A percentile compares a stretch with the other conserved stretches of the same genome.
phyloP scores from a whole-genome alignment of 2,888 invertebrate species.

The Chrysolina haemoptera region DNA sequence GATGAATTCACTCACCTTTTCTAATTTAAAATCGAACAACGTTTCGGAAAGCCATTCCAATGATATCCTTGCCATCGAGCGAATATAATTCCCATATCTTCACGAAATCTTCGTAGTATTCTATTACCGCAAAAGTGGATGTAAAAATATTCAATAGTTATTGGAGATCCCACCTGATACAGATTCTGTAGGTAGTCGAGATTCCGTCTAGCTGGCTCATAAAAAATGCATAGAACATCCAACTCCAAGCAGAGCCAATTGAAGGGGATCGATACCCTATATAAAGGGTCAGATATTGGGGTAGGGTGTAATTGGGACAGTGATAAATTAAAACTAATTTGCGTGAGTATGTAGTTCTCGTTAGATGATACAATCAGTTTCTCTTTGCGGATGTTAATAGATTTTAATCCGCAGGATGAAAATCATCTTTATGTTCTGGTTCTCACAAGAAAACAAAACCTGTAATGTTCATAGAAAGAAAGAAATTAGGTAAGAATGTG shows the following conservation, averaged over 20 bases:
- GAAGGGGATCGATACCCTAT: constrained; percentile 3
- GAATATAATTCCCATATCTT: not conserved
- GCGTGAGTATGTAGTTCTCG: not conserved
- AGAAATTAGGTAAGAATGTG: too few species aligned
- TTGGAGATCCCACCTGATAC: constrained; percentile 13
- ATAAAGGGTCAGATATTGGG: not conserved
- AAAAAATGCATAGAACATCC: constrained; percentile 11
- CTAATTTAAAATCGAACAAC: not conserved
- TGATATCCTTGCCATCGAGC: not conserved
- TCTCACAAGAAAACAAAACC: too few species aligned
- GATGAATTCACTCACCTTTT: too few species aligned
- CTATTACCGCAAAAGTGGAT: constrained; percentile 3
- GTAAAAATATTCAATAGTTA: constrained; percentile 12
- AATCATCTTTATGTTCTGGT: too few species aligned
- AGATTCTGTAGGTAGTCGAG: constrained; percentile 7
- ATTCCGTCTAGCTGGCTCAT: constrained; percentile 7
- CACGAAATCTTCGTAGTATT: not conserved
- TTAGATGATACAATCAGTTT: too few species aligned
- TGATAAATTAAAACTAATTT: not conserved
- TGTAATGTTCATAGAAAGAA: too few species aligned
- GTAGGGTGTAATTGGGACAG: constrained; percentile 1
- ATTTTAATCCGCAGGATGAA: too few species aligned
- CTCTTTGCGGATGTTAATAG: too few species aligned
- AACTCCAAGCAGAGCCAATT: constrained; percentile 1
- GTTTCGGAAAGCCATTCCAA: not conserved